Base-by-base conservation (phyloP, 2,888 invertebrate genomes). In the Drosophila meridionalis region DNA sequence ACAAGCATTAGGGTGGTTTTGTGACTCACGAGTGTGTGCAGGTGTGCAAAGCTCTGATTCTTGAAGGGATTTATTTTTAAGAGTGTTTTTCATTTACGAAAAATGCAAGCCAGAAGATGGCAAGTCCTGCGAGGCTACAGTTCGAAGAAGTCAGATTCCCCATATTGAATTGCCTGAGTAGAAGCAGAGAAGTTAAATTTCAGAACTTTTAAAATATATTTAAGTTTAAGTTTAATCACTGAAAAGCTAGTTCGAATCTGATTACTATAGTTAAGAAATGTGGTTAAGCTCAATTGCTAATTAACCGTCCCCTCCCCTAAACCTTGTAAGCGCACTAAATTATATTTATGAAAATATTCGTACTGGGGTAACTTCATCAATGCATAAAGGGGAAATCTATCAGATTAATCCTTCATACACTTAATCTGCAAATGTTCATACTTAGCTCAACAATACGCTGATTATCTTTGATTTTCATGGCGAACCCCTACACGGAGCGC, bases 1-100 rank as follows among this genome's bases (percentile, higher is more conserved):
- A 50, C 50, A 52, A 20, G 52, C 3, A 1, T 0, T 42, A 56
- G 20, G 20, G 60, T 4, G 59, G 43, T n/a, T 34, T 50, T 48
- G 30, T 65, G 73, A 69, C 30, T 69, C 76, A 83, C 53, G 61
- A 67, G 30, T 14, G 4, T 12, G 42, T 20, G 30, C 38, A 38
- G 38, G 8, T 40, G 48, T 12, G n/a, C 11, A 12, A 38, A 47
- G 7, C 2, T 45, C 7, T 26, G 30, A 4, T 2, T 20, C 9
- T 4, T 9, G 4, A 20, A n/a, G n/a, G 43, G 9, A 43, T 20
- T 43, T 43, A 8, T 9, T 43, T 3, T 14, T 40, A 6, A 14
- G 6, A 40, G 14, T 20, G 1, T 2, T 3, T 42, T n/a, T 20
- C 20, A 20, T 20, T 20, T 20, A 20, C 20, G 20, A 20, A 20